These are phyloP conservation scores for Wasmannia auropunctata DNA, from an alignment of 1,140 invertebrate species.

Conservation along the genomic window DNA sequence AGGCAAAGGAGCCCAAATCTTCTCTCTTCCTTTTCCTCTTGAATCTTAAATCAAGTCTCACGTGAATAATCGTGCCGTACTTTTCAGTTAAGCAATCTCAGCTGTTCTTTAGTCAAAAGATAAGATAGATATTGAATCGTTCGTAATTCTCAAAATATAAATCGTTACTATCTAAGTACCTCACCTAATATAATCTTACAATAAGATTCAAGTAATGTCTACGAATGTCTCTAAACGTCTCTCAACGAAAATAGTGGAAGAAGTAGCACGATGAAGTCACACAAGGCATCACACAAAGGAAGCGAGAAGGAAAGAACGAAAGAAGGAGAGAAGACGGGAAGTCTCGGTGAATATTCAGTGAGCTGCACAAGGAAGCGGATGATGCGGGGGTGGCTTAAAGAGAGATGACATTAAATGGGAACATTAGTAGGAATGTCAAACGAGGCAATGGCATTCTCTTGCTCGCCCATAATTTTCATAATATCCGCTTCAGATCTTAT, in stretches of 20 bases:
- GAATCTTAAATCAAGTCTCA: background rate
- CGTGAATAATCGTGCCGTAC: background rate
- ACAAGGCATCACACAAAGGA: slow-evolving; percentile 30
- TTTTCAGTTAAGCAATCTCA: background rate
- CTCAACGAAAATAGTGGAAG: background rate
- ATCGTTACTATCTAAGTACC: background rate
- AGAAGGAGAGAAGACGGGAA: background rate
- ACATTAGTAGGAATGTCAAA: slow-evolving; percentile 48
- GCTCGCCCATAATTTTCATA: slow-evolving; percentile 15
- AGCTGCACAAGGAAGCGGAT: slow-evolving; percentile 28
- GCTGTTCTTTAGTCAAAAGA: background rate
- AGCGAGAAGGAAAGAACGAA: slow-evolving; percentile 24
- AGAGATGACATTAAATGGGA: slow-evolving; percentile 47
- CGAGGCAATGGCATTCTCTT: slow-evolving; percentile 28
- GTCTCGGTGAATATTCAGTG: slow-evolving; percentile 48
- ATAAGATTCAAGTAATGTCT: background rate
- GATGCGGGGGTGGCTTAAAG: slow-evolving; percentile 48
- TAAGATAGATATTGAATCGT: background rate
- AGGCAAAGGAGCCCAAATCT: background rate
- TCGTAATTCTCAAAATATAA: background rate
- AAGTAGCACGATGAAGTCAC: slow-evolving; percentile 16
- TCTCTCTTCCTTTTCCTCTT: background rate
- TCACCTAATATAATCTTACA: background rate
- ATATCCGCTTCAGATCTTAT: background rate
- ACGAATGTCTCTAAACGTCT: slow-evolving; percentile 11